These are phyloP conservation scores for Triplophysa tibetana DNA, from an alignment of 2,113 vertebrate genomes.

Conservation along the genomic window DNA sequence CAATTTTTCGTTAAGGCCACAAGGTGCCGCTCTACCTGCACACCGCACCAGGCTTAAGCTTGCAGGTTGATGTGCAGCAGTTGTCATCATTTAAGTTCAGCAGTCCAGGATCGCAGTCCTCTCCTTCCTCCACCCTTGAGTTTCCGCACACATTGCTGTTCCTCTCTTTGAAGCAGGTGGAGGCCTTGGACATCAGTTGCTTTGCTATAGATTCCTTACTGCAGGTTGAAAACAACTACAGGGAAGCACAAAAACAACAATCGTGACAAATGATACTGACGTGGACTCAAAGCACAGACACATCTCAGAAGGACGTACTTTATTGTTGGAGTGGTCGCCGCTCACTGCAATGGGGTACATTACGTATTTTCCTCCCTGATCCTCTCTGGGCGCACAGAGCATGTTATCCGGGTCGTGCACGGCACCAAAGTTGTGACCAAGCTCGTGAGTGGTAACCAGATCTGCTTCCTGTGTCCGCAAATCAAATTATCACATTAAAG, in stretches of 20 bases:
- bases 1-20: neutral
- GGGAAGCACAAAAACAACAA: neutral
- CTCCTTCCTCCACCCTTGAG: conserved; percentile 90
- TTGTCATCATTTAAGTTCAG: conserved; percentile 80
- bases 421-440: conserved; percentile 96
- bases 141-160: conserved; percentile 95
- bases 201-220: conserved; percentile 90
- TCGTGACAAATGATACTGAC: neutral
- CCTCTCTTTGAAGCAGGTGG: conserved; percentile 86
- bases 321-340: conserved; percentile 94
- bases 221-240: conserved; percentile 92
- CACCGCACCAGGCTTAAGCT: conserved; percentile 68
- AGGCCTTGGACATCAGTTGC: conserved; percentile 83
- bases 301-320: conserved; percentile 72
- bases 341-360: conserved; percentile 99
- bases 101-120: conserved; percentile 92
- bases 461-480: conserved; percentile 85
- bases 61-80: conserved; percentile 86
- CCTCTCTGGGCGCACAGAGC: conserved; percentile 87
- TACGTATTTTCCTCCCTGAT: conserved; percentile 91
- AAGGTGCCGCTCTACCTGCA: conserved; percentile 82
- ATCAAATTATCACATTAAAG: neutral
- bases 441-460: conserved; percentile 93
- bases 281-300: neutral
- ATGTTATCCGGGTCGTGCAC: conserved; percentile 91